Percentiles rank a stretch among this genome's conserved stretches.
These are phyloP conservation scores for Rutpela maculata DNA, from an alignment of 2,888 invertebrate genomes.

Conservation along the genomic window DNA sequence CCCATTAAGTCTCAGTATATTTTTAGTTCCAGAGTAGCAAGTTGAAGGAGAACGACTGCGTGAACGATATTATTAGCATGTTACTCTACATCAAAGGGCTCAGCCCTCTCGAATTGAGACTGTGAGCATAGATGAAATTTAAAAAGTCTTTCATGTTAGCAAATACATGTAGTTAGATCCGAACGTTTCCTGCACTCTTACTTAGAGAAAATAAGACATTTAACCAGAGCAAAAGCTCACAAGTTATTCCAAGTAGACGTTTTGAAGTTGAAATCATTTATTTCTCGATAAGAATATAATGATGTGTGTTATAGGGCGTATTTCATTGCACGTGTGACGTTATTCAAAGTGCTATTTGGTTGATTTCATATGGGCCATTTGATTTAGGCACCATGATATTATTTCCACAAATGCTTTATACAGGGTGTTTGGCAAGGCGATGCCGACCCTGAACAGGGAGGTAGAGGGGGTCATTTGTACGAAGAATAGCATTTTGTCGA, in stretches of 20 bases:
- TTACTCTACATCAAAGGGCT: conserved; percentile 2
- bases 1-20: background rate
- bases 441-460: too few relatives aligned
- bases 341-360: too few relatives aligned
- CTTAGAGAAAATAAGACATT: background rate
- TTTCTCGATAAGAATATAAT: too few relatives aligned
- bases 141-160: conserved; percentile 9
- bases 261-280: too few relatives aligned
- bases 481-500: too few relatives aligned
- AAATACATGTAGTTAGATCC: background rate
- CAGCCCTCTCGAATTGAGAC: background rate
- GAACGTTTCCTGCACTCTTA: background rate
- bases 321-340: too few relatives aligned
- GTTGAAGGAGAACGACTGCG: background rate
- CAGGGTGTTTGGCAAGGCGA: too few relatives aligned
- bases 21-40: background rate
- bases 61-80: conserved; percentile 3
- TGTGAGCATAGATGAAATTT: background rate
- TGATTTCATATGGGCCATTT: too few relatives aligned
- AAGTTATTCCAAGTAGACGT: background rate
- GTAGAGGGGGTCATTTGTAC: too few relatives aligned
- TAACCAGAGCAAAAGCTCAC: background rate
- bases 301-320: too few relatives aligned
- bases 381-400: too few relatives aligned
- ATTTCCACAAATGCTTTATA: too few relatives aligned